phyloP scores from a whole-genome alignment of 1,140 invertebrate species.

The Drosophila mayri region DNA sequence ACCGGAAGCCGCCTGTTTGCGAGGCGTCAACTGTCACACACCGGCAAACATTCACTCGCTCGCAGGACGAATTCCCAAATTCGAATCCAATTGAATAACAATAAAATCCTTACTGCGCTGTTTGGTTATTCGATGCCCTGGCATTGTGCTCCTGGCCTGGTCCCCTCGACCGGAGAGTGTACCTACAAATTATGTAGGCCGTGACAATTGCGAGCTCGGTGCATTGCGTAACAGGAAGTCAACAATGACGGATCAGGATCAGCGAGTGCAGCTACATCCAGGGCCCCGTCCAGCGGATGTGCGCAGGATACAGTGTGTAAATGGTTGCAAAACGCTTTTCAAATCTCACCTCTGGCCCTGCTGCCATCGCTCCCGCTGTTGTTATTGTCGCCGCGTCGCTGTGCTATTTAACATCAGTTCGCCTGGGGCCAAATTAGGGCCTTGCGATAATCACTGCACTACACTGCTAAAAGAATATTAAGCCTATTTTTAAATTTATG shows the following conservation, averaged over 20 bases:
- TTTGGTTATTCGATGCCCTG: slow-evolving; percentile 73
- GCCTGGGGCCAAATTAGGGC: slow-evolving; percentile 74
- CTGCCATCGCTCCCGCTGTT: slow-evolving; percentile 28
- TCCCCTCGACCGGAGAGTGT: slow-evolving; percentile 46
- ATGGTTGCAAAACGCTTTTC: slow-evolving; percentile 81
- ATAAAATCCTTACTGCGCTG: slow-evolving; percentile 73
- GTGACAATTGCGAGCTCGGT: slow-evolving; percentile 23
- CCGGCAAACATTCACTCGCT: slow-evolving; percentile 27
- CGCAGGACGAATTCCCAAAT: slow-evolving; percentile 46
- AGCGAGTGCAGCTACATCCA: slow-evolving; percentile 12
- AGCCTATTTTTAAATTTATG: background rate
- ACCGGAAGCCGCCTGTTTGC: slow-evolving; percentile 69
- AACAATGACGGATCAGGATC: slow-evolving; percentile 56
- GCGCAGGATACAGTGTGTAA: slow-evolving; percentile 77
- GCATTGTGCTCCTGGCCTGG: slow-evolving; percentile 46
- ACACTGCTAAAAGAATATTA: slow-evolving; percentile 1
- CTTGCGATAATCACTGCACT: slow-evolving; percentile 4
- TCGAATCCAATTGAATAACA: slow-evolving; percentile 85
- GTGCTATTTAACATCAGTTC: slow-evolving; percentile 79
- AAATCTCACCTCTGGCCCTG: slow-evolving; percentile 48
- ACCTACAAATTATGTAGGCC: slow-evolving; percentile 80
- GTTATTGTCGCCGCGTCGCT: slow-evolving; percentile 48
- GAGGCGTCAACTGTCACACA: slow-evolving; percentile 82
- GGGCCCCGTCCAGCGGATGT: slow-evolving; percentile 51
- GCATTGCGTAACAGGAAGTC: slow-evolving; percentile 72